Evolutionary conservation across 2,888 invertebrate species (phyloP).

Genomic region (Apamea epomidion): DNA sequence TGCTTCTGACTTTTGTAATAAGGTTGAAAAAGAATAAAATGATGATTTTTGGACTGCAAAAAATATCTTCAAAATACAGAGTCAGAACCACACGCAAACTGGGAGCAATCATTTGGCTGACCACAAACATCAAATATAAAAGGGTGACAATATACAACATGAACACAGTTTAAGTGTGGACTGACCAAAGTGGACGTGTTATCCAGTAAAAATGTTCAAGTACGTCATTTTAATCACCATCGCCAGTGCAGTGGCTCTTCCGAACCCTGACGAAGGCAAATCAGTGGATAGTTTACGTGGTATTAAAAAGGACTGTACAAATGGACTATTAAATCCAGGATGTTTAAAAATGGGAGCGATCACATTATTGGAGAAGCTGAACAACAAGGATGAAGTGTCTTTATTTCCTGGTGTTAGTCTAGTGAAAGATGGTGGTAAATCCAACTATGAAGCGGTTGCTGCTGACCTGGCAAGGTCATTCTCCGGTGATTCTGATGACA

Average conservation of each 20-base stretch:
- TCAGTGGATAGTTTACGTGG: constrained; percentile 68
- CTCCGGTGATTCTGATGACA: constrained; percentile 93
- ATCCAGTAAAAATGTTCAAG: constrained; percentile 74
- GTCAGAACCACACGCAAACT: constrained; percentile 73
- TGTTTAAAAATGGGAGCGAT: constrained; percentile 80
- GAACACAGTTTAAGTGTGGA: constrained; percentile 72
- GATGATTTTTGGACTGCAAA: constrained; percentile 49
- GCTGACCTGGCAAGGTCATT: constrained; percentile 92
- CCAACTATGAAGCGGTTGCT: constrained; percentile 89
- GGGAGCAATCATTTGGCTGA: constrained; percentile 78
- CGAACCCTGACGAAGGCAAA: constrained; percentile 70
- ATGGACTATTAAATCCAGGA: constrained; percentile 76
- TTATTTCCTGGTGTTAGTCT: constrained; percentile 89
- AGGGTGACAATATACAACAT: constrained; percentile 74
- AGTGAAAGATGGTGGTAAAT: constrained; percentile 91
- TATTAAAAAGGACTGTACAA: constrained; percentile 77
- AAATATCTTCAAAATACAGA: constrained; percentile 61
- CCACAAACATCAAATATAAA: constrained; percentile 84
- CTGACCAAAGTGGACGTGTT: constrained; percentile 71
- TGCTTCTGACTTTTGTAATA: constrained; percentile 54
- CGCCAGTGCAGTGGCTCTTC: constrained; percentile 72
- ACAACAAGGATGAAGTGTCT: constrained; percentile 76
- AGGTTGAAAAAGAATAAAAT: constrained; percentile 15
- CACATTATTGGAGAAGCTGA: constrained; percentile 76
- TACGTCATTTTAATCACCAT: constrained; percentile 65